phyloP scores from a whole-genome alignment of 2,888 invertebrate genomes.

The Acheta domesticus region DNA sequence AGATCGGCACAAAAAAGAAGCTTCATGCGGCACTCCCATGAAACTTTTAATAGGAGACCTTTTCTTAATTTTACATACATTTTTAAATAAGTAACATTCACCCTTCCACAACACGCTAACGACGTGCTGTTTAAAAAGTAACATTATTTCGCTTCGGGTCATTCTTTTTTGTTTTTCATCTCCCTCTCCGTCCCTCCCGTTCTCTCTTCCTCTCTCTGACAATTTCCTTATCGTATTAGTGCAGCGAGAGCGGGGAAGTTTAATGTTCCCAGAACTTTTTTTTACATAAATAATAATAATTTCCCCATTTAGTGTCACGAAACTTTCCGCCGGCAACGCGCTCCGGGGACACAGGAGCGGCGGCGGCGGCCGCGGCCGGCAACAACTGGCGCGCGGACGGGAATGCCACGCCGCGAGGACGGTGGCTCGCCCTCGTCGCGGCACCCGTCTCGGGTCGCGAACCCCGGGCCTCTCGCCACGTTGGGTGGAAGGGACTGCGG shows the following conservation, averaged over 20 bases:
- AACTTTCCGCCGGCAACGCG: background rate
- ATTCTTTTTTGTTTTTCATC: background rate
- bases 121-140: background rate
- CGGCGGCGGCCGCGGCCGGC: no score
- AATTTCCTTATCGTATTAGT: slow-evolving; percentile 1
- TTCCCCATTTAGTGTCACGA: slow-evolving; percentile 11
- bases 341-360: no score
- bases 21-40: background rate
- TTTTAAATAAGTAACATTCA: slow-evolving; percentile 7
- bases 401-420: no score
- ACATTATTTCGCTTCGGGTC: background rate
- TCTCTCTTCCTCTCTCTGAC: background rate
- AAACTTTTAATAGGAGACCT: background rate
- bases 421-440: background rate
- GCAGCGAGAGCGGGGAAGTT: background rate
- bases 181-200: background rate
- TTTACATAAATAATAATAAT: slow-evolving; percentile 18
- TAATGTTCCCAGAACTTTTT: background rate
- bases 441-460: background rate
- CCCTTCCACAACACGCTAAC: background rate
- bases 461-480: background rate
- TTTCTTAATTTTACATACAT: background rate
- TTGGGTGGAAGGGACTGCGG: background rate
- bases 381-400: no score
- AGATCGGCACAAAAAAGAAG: background rate